Base-by-base conservation (phyloP, 2,888 invertebrate species). In the Hirtodrosophila cameraria region DNA sequence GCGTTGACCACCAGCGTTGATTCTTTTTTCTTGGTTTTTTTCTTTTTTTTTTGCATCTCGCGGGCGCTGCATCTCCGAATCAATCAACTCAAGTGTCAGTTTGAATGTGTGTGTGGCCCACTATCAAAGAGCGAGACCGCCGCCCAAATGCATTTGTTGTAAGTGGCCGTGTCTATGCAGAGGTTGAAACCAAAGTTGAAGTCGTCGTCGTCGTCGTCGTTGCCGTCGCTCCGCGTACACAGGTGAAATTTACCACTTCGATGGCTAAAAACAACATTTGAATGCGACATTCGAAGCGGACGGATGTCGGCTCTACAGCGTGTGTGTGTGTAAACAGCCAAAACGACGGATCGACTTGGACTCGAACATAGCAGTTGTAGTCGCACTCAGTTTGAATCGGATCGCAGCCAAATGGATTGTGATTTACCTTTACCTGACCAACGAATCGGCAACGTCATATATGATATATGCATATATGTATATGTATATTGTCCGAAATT, bases 211-310 rank as follows among this genome's bases (percentile, higher is more conserved):
- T n/a, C n/a, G n/a, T n/a, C 42, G 38, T 27, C 31, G 49, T 28
- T 59, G 27, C 16, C 48, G 39, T 42, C 58, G 28, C 73, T 77
- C 67, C 67, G 76, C 86, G 55, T 70, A 75, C 78, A 83, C 82
- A 83, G 82, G 82, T 83, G 82, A 83, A 83, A 83, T 86, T 83
- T 86, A 80, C 86, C 82, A 83, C 86, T 86, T 81, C 62, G 78
- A 66, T 59, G 75, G 75, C 66, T 86, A 84, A 84, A 83, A 86
- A 84, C 84, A 82, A 84, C 82, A 83, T 83, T 84, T 75, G 71
- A 83, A 83, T 83, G 81, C 83, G 85, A 80, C 85, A 85, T 75
- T 80, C 79, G 67, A 63, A 75, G 78, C 60, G 30, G 52, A 50
- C 83, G 80, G 85, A 82, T 85, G 79, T 82, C 59, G 73, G 43